Conservation (phyloP, 2,888 invertebrate species). For the Lepidocyrtoides sp. region DNA sequence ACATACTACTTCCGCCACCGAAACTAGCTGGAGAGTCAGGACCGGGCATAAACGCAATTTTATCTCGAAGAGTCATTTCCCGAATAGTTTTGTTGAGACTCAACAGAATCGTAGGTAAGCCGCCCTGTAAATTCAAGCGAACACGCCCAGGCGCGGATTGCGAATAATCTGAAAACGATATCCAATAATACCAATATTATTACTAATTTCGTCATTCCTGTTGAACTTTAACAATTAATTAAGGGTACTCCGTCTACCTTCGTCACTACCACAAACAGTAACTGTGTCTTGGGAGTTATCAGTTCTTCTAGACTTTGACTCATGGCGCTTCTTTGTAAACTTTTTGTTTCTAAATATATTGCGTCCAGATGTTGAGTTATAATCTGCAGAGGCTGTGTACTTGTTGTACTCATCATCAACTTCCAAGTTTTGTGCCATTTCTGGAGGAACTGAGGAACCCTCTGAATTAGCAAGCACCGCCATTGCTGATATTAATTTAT, state of each 20-base stretch:
- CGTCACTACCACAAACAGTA: constrained; percentile 62
- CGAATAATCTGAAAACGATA: constrained; percentile 56
- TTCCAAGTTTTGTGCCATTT: constrained; percentile 56
- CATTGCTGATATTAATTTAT: neutral
- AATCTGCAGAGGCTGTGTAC: constrained; percentile 66
- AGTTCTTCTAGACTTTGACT: constrained; percentile 61
- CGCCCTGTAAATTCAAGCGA: neutral
- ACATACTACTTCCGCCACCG: neutral
- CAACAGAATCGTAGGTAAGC: constrained; percentile 57
- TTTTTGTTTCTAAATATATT: constrained; percentile 66
- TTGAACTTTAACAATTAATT: neutral
- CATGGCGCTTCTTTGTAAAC: constrained; percentile 69
- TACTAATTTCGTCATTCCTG: neutral
- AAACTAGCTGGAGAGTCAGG: neutral
- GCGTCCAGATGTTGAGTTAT: constrained; percentile 50
- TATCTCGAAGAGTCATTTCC: constrained; percentile 64
- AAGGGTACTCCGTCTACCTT: constrained; percentile 46
- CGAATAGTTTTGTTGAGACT: constrained; percentile 62
- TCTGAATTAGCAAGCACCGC: constrained; percentile 64
- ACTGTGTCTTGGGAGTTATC: neutral
- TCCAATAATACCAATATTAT: too few species aligned
- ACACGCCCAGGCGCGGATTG: neutral
- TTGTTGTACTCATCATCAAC: constrained; percentile 70
- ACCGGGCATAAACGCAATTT: neutral
- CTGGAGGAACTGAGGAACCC: constrained; percentile 44